Evolutionary conservation across 1,140 invertebrate species (phyloP).

Genomic region (Melanaphis sacchari): DNA sequence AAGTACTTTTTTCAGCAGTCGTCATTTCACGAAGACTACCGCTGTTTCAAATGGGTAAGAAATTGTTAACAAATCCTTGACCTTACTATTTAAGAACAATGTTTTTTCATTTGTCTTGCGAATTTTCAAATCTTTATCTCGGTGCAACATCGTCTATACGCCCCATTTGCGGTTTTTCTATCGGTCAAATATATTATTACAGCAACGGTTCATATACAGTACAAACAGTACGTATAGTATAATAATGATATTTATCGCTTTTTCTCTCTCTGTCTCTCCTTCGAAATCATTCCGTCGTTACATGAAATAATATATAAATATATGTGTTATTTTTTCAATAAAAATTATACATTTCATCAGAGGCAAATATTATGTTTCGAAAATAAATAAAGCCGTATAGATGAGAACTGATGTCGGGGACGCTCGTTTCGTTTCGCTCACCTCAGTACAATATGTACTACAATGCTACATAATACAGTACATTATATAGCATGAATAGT

Average conservation of each 20-base stretch:
- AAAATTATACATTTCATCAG: not conserved
- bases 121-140: not conserved
- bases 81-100: not conserved
- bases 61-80: not conserved
- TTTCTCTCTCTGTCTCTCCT: not conserved
- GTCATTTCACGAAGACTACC: not conserved
- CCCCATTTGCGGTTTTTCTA: not conserved
- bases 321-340: not conserved
- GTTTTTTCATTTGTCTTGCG: not conserved
- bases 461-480: no score
- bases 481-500: no score
- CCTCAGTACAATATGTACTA: not conserved
- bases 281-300: not conserved
- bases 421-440: not conserved
- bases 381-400: not conserved
- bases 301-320: not conserved
- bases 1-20: not conserved
- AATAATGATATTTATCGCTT: not conserved
- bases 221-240: not conserved
- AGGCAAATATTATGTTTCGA: not conserved
- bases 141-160: not conserved
- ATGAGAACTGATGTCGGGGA: not conserved
- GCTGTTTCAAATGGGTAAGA: slow-evolving; percentile 10
- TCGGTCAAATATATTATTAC: not conserved
- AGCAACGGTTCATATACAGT: not conserved